A percentile compares a stretch with the other conserved stretches of the same genome.
These are phyloP conservation scores for Alfaro cultratus DNA, from an alignment of 2,797 vertebrate species.

Conservation along the genomic window DNA sequence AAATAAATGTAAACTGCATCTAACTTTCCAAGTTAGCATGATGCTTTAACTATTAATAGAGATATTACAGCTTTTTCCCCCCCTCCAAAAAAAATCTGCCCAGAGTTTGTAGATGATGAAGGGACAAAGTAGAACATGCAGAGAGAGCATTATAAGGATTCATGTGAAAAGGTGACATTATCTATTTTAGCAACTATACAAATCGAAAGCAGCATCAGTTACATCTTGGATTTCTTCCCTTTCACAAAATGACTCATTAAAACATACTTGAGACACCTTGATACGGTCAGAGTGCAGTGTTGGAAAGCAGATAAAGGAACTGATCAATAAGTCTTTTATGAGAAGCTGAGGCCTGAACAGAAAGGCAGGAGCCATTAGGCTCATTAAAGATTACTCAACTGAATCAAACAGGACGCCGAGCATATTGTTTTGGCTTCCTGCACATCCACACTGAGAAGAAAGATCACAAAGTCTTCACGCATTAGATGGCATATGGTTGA, in stretches of 20 bases:
- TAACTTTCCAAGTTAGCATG: too few relatives aligned
- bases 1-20: neutral
- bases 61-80: neutral
- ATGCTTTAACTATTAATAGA: neutral
- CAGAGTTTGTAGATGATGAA: neutral
- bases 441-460: neutral
- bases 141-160: neutral
- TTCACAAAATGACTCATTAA: slow-evolving; percentile 32
- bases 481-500: slow-evolving; percentile 17
- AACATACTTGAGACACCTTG: neutral
- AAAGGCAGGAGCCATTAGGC: slow-evolving; percentile 47
- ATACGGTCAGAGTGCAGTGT: slow-evolving; percentile 16
- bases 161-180: slow-evolving; percentile 7
- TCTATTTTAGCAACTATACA: neutral
- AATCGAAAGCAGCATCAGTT: neutral
- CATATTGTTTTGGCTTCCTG: slow-evolving; percentile 7
- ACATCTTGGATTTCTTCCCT: neutral
- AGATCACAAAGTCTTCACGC: slow-evolving; percentile 19
- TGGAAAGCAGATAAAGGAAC: slow-evolving; percentile 8
- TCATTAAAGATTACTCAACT: slow-evolving; percentile 23
- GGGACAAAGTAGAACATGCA: slow-evolving; percentile 2
- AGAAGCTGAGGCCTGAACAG: slow-evolving; percentile 12
- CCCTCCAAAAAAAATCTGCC: neutral
- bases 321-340: slow-evolving; percentile 47
- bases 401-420: slow-evolving; percentile 19